phyloP scores from a whole-genome alignment of 2,888 invertebrate species.

The Dorcus parallelipipedus region DNA sequence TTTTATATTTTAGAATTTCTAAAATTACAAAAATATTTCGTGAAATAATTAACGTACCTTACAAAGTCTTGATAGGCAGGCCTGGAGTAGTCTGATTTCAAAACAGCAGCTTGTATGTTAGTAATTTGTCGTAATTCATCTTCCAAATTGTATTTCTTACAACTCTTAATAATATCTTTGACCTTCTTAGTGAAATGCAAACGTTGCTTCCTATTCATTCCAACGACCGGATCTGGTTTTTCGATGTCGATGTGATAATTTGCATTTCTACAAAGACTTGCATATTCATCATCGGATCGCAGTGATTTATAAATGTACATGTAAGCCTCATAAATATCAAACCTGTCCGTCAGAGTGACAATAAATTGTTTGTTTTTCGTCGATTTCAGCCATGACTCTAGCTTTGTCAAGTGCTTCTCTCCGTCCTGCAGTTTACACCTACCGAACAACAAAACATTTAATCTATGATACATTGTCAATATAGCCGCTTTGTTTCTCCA shows the following conservation, averaged over 20 bases:
- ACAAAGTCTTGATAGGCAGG: not conserved
- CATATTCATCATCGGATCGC: no score
- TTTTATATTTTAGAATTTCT: no score
- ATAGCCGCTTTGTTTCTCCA: not conserved
- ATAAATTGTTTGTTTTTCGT: not conserved
- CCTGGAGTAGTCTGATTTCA: not conserved
- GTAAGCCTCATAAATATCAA: conserved; percentile 12
- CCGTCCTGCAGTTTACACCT: conserved; percentile 8
- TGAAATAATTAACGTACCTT: not conserved
- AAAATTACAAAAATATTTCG: no score
- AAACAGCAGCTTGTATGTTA: not conserved
- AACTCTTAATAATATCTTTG: conserved; percentile 1
- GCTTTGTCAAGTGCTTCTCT: conserved; percentile 3
- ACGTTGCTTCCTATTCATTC: not conserved
- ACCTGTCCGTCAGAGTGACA: conserved; percentile 7
- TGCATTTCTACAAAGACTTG: no score
- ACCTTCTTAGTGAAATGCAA: not conserved
- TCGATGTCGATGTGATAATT: no score
- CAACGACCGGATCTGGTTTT: not conserved
- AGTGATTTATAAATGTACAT: conserved; percentile 4
- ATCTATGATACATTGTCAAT: not conserved
- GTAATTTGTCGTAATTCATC: conserved; percentile 2
- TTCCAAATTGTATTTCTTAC: not conserved
- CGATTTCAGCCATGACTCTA: conserved; percentile 4
- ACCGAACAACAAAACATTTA: conserved; percentile 14